Base-by-base conservation (phyloP, 2,888 invertebrate genomes). In the Patella caerulea region DNA sequence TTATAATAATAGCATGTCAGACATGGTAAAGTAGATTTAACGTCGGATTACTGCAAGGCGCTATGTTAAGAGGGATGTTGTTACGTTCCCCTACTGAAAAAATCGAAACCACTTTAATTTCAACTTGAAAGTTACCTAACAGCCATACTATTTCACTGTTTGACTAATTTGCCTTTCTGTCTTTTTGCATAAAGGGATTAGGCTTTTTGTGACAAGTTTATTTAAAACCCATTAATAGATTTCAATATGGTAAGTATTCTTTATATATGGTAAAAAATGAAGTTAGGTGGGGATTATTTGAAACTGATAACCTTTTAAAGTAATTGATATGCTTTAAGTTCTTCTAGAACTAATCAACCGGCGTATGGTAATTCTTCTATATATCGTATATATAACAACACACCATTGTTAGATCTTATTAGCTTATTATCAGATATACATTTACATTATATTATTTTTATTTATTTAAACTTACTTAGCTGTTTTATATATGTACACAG, bases 141-240 rank as follows among this genome's bases (percentile, higher is more conserved):
- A 65, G 65, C 65, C 11, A 65, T 65, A 65, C 19, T 65, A 65
- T 65, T 65, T 65, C 19, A 11, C 65, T 65, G 65, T 14, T 65
- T 65, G 65, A 65, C 65, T 65, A 24, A 65, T 24, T 65, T 65
- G 11, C 11, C 65, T 65, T 65, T 65, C 65, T 19, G 19, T 19
- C 14, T 65, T 65, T 65, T 65, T 24, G 19, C 24, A 65, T 65
- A 65, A 65, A 24, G 65, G 72, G 81, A 81, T 81, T 81, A 79
- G 77, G 59, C 71, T 59, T 45, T 74, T 76, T 74, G 78, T 86
- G 86, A 84, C 87, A 86, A 85, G 87, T 87, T 88, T 87, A 78
- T 83, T 79, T 78, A 81, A 72, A 78, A 74, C 73, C 84, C 84
- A 85, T 84, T 85, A 85, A 85, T 79, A 79, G 81, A 83, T 85